Base-by-base conservation (phyloP, 2,888 invertebrate species). In the Sthenelais limicola region DNA sequence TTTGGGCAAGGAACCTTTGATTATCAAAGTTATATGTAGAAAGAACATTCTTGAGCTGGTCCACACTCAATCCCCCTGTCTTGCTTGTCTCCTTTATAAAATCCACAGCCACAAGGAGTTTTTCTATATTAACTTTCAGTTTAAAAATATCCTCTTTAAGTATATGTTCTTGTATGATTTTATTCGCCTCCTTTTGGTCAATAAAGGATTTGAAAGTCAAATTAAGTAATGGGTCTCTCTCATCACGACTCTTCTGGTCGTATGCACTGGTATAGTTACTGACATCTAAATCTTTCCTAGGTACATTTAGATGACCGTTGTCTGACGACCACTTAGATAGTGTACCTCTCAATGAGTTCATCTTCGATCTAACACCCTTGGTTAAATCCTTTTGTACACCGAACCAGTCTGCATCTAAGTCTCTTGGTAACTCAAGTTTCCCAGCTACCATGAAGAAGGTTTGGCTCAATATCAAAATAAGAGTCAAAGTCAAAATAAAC, bases 191-290 rank as follows among this genome's bases (percentile, higher is more conserved):
- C 24, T 38, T 35, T 7, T 9, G 9, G 24, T 21, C 24, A 5
- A 38, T 12, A 12, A 24, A 35, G 24, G 26, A 35, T 43, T 62
- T 38, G 5, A 38, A 35, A 3, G 62, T 9, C 12, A 62, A 43
- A 15, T 62, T 28, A 9, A 38, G 26, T n/a, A 24, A 26, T 35
- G 35, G 38, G 21, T 38, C 35, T 5, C 38, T 43, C 28, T 62
- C 62, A n/a, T n/a, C n/a, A 24, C 43, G 62, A 38, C 62, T 62
- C 21, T 43, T 18, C 62, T 43, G 18, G 62, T 62, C 62, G 38
- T 62, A 38, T 43, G 35, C 62, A 38, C 62, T 62, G 38, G 62
- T 62, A 26, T 62, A 62, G 38, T 62, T 62, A n/a, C 62, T 62
- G 9, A 62, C 21, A 28, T 62, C 62, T 9, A 62, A 28, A 24